Evolutionary conservation across 2,797 vertebrate genomes (phyloP), one percentile per base, ranked within the genome.

Genomic region (Discoglossus pictus): DNA sequence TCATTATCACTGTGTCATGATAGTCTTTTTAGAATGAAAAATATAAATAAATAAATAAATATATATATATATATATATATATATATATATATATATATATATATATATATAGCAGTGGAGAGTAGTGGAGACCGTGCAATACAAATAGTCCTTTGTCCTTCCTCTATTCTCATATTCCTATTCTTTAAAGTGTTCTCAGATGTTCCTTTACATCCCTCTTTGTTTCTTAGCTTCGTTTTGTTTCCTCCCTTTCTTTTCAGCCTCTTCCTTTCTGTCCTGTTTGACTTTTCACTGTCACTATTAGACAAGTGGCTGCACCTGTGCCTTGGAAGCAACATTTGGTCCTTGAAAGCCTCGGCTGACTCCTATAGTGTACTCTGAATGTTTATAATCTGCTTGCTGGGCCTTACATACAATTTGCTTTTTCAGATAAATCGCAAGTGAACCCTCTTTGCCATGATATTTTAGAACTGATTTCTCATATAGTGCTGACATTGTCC

Each of bases 221-320:
- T 54, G 42, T 55, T 54, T 51, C 34, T 25, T 39, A 51, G 35
- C 23, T 17, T 40, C 2, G 17, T 38, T 65, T 35, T 61, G 23
- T 48, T 40, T 43, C 12, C 20, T 24, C 9, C 39, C 42, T 17
- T 23, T 25, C 55, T n/a, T 18, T 35, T 34, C 47, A 9, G 27
- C 11, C 43, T 16, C 27, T 24, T 46, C 50, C 50, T 53, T 39
- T 55, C 20, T 61, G 50, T 62, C 21, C 35, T 17, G 38, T 46
- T 52, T 63, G 52, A 40, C 65, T 65, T 58, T 64, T 68, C 59
- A 31, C 54, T 59, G 47, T 60, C 36, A 47, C 43, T 63, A 62
- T 27, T 23, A 38, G 51, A 67, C 60, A 61, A 73, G 42, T 62
- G 64, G 20, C 53, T 67, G 65, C 63, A 62, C 50, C 71, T 73